These are phyloP conservation scores for Philereme transversata DNA, from an alignment of 2,888 invertebrate species.

Conservation along the genomic window DNA sequence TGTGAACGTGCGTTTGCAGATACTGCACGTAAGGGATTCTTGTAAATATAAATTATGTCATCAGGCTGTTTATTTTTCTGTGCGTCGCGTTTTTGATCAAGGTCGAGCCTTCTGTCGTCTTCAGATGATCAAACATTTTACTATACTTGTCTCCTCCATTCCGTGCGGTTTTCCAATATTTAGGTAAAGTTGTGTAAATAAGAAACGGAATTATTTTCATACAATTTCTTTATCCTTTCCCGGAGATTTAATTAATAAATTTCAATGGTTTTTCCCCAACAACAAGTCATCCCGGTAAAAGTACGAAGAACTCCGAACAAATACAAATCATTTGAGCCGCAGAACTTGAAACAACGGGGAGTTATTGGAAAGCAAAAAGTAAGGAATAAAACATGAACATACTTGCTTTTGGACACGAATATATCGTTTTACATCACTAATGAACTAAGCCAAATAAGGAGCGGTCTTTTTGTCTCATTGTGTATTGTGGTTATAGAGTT, in stretches of 20 bases:
- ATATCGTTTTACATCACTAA: constrained; percentile 5
- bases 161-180: no score
- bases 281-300: constrained; percentile 10
- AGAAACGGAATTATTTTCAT: not conserved
- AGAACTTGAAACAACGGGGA: constrained; percentile 25
- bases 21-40: no score
- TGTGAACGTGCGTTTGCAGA: no score
- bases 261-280: constrained; percentile 1
- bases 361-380: constrained; percentile 35
- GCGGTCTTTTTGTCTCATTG: not conserved
- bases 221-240: not conserved
- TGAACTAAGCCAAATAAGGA: constrained; percentile 15
- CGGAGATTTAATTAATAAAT: constrained; percentile 1
- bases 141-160: no score
- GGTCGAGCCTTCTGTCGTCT: no score
- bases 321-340: constrained; percentile 29
- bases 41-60: no score
- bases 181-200: no score
- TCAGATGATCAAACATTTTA: no score
- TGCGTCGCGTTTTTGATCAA: no score
- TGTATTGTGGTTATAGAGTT: no score
- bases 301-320: constrained; percentile 22
- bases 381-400: constrained; percentile 16
- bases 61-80: no score
- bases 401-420: constrained; percentile 2